These are phyloP conservation scores for Scaptomyza cyrtandrae DNA, from an alignment of 2,888 invertebrate genomes.

Conservation along the genomic window DNA sequence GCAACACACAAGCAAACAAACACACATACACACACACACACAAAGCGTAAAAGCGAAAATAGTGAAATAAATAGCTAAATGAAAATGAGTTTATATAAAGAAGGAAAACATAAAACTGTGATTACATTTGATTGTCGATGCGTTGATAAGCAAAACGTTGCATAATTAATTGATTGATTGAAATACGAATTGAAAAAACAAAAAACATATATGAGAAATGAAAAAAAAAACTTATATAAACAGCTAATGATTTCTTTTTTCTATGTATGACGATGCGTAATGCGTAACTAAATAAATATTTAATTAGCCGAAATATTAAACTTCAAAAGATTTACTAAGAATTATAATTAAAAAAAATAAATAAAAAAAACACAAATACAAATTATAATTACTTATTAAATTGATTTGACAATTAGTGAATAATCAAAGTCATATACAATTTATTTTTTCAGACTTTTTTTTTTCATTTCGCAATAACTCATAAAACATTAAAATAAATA, in stretches of 20 bases:
- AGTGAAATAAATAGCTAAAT: slow-evolving; percentile 77
- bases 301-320: slow-evolving; percentile 76
- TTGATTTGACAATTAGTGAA: slow-evolving; percentile 62
- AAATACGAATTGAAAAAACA: slow-evolving; percentile 49
- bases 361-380: slow-evolving; percentile 51
- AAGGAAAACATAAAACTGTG: slow-evolving; percentile 80
- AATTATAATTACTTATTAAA: slow-evolving; percentile 57
- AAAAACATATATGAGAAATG: slow-evolving; percentile 34
- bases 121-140: slow-evolving; percentile 77
- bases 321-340: slow-evolving; percentile 70
- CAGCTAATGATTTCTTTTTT: slow-evolving; percentile 66
- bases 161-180: slow-evolving; percentile 53
- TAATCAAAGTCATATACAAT: slow-evolving; percentile 31
- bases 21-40: slow-evolving; percentile 24
- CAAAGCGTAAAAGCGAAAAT: slow-evolving; percentile 51
- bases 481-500: slow-evolving; percentile 6
- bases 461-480: slow-evolving; percentile 32
- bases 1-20: slow-evolving; percentile 26
- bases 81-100: slow-evolving; percentile 75
- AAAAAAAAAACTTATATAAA: slow-evolving; percentile 39
- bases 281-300: slow-evolving; percentile 71
- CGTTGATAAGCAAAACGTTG: slow-evolving; percentile 69
- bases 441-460: slow-evolving; percentile 50
- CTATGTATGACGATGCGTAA: slow-evolving; percentile 21
- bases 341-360: slow-evolving; percentile 52